Conservation (phyloP, 2,888 invertebrate genomes). For the Eristalis intricaria region DNA sequence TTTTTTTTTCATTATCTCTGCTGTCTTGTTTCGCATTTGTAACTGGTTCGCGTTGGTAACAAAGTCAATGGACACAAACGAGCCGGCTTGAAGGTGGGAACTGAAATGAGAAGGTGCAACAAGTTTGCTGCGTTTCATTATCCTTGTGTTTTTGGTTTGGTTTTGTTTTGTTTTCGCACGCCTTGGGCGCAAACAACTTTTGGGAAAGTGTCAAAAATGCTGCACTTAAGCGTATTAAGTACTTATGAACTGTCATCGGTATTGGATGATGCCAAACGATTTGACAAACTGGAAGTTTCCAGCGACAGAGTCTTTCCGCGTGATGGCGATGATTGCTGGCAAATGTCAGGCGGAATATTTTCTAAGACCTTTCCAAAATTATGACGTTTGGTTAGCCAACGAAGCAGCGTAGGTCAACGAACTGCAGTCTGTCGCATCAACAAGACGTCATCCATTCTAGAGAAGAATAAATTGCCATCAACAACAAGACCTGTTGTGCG, state of each 20-base stretch:
- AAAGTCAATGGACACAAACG: not conserved
- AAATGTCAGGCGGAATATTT: too few species aligned
- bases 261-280: not conserved
- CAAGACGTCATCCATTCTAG: too few species aligned
- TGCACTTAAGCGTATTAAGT: conserved; percentile 43
- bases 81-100: not conserved
- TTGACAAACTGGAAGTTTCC: not conserved
- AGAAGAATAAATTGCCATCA: too few species aligned
- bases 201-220: conserved; percentile 29
- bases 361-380: too few species aligned
- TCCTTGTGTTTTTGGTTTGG: not conserved
- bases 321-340: not conserved
- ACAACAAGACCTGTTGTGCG: too few species aligned
- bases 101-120: not conserved
- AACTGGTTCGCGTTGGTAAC: conserved; percentile 7
- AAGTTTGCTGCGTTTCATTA: not conserved
- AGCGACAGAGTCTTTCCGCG: too few species aligned
- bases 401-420: too few species aligned
- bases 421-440: too few species aligned
- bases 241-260: not conserved
- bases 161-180: not conserved
- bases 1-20: conserved; percentile 11
- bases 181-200: not conserved
- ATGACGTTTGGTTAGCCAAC: too few species aligned
- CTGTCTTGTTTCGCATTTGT: conserved; percentile 32